A percentile compares a stretch with the other conserved stretches of the same genome.
Evolutionary conservation across 2,797 vertebrate genomes (phyloP).

Genomic region (Erpetoichthys calabaricus): DNA sequence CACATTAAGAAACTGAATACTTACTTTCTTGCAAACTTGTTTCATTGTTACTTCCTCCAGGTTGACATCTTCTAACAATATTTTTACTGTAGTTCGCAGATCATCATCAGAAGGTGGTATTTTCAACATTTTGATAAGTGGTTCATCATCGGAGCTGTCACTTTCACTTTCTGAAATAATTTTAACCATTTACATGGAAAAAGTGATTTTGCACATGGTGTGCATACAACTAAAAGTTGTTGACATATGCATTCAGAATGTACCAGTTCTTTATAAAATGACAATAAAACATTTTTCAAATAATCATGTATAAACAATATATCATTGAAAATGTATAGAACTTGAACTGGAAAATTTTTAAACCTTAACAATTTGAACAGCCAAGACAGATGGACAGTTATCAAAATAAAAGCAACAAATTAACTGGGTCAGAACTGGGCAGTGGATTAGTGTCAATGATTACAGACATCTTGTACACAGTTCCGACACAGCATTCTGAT

Average conservation of each 20-base stretch:
- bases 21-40: slow-evolving; percentile 82
- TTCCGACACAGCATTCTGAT: too few relatives aligned
- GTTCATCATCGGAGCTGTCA: slow-evolving; percentile 82
- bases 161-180: slow-evolving; percentile 53
- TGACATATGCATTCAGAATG: too few relatives aligned
- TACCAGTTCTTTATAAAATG: neutral
- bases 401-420: too few relatives aligned
- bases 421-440: too few relatives aligned
- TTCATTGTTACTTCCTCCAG: slow-evolving; percentile 95
- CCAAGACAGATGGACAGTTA: too few relatives aligned
- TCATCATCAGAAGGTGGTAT: slow-evolving; percentile 75
- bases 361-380: neutral
- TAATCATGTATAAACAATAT: neutral
- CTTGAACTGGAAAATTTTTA: neutral
- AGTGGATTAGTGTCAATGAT: too few relatives aligned
- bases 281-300: neutral
- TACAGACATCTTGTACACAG: too few relatives aligned
- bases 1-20: neutral
- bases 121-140: slow-evolving; percentile 81
- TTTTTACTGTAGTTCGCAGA: slow-evolving; percentile 68
- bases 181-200: slow-evolving; percentile 11
- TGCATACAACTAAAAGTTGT: too few relatives aligned
- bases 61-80: slow-evolving; percentile 69
- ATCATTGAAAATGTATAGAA: neutral
- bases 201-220: too few relatives aligned